Base-by-base conservation (phyloP, 2,888 invertebrate genomes). In the Archips crataeganus region DNA sequence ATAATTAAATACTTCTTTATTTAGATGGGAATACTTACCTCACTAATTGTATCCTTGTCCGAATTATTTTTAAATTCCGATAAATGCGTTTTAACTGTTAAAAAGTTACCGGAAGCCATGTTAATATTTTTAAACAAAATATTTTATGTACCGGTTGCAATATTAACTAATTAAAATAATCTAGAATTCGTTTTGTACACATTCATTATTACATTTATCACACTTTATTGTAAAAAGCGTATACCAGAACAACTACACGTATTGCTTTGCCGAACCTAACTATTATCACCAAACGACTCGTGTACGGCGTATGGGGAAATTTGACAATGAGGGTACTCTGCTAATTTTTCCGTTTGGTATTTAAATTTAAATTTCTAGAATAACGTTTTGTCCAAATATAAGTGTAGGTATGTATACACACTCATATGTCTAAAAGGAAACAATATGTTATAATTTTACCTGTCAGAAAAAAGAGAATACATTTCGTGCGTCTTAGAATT, bases 11-110 rank as follows among this genome's bases (percentile, higher is more conserved):
- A 8, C 8, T 36, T 36, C 11, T 60, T 60, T 23, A 60, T 2
- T 36, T 57, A 57, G 1, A 32, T 57, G 0, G 0, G 2, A 3
- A 1, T 57, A 5, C 92, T 91, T 82, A 95, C 95, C 92, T 95
- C 95, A 79, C 95, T 95, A 80, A 92, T 72, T 36, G 93, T 93
- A 81, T 94, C 94, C 81, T 90, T 93, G 80, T 95, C 94, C 59
- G 92, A 89, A 85, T 87, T 90, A 76, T 84, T 87, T 86, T 92
- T 93, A 76, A 95, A 93, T 82, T 94, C 94, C 68, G 93, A 86
- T 86, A 95, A 83, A 87, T 94, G 94, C 42, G 93, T 91, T 90
- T 95, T 95, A 72, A 92, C 89, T 63, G 76, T 79, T 74, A 82
- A 77, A 75, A 78, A 80, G 69, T 79, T 80, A 45, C 73, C 64